Evolutionary conservation across 2,888 invertebrate genomes (phyloP).

Genomic region (Tenthredo amoena): DNA sequence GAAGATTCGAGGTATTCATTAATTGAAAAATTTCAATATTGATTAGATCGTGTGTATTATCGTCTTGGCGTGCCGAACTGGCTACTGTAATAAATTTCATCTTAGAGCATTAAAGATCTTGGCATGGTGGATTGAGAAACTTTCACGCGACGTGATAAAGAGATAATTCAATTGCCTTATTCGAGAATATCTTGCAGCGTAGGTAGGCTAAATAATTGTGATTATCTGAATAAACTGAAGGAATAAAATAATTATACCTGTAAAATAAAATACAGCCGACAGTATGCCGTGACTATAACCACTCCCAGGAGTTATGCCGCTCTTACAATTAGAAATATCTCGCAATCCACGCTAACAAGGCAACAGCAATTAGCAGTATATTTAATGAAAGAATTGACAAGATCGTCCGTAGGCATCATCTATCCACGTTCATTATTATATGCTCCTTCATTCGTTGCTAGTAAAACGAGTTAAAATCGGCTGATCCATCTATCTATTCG

Average conservation of each 20-base stretch:
- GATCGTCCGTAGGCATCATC: background rate
- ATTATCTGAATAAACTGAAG: background rate
- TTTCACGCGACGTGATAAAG: constrained; percentile 42
- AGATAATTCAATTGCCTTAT: constrained; percentile 39
- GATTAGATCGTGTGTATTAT: constrained; percentile 28
- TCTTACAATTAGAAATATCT: constrained; percentile 5
- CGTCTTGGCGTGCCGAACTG: constrained; percentile 14
- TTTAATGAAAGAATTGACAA: constrained; percentile 26
- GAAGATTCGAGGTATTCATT: constrained; percentile 17
- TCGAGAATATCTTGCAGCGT: background rate
- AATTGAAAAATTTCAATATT: constrained; percentile 35
- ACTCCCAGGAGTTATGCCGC: background rate
- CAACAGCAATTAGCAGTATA: constrained; percentile 32
- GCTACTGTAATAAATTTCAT: constrained; percentile 35
- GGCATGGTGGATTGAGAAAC: constrained; percentile 37
- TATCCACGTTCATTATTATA: background rate
- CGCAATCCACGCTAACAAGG: constrained; percentile 32
- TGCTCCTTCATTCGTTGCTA: background rate
- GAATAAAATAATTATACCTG: constrained; percentile 17
- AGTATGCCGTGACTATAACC: constrained; percentile 15
- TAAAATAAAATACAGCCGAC: constrained; percentile 3
- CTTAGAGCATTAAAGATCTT: constrained; percentile 5
- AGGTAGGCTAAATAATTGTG: constrained; percentile 31
- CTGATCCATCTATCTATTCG: constrained; percentile 24
- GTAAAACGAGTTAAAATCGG: constrained; percentile 18